Evolutionary conservation across 1,140 invertebrate species (phyloP).

Genomic region (silkworm (Bombyx mori)): ASM3026992v2 NC_085129.1:8203501-8204000

Average conservation of each 20-base stretch:
- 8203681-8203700: constrained; percentile 65
- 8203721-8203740: neutral
- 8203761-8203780: neutral
- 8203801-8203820: too few relatives aligned
- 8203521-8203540: constrained; percentile 55
- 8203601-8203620: constrained; percentile 68
- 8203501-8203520: constrained; percentile 43
- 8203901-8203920: too few relatives aligned
- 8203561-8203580: constrained; percentile 3
- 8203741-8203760: too few relatives aligned
- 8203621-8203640: constrained; percentile 73
- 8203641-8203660: constrained; percentile 79
- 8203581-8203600: neutral
- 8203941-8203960: too few relatives aligned
- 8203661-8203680: constrained; percentile 76
- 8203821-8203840: too few relatives aligned
- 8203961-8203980: too few relatives aligned
- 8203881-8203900: too few relatives aligned
- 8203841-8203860: too few relatives aligned
- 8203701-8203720: constrained; percentile 40
- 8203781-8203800: neutral
- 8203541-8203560: constrained; percentile 47
- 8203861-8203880: too few relatives aligned
- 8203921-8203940: too few relatives aligned
- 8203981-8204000: too few relatives aligned